Evolutionary conservation across 2,888 invertebrate species (phyloP).

Genomic region (Listrodromus nycthemerus): DNA sequence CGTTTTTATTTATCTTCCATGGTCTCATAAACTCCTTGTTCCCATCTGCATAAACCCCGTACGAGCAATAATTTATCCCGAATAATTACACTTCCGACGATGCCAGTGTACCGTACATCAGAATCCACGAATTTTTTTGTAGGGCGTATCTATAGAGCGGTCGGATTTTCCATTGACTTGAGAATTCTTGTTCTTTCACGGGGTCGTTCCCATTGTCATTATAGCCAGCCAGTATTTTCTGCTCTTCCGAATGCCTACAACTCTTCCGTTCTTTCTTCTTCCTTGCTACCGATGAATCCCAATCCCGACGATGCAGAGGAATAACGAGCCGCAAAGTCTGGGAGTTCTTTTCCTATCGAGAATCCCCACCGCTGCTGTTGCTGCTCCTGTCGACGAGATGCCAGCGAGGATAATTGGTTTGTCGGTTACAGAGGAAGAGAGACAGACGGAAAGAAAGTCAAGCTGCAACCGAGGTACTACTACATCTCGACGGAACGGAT

Average conservation of each 20-base stretch:
- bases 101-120: constrained; percentile 1
- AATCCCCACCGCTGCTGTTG: constrained; percentile 35
- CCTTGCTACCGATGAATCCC: constrained; percentile 52
- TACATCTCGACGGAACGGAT: constrained; percentile 51
- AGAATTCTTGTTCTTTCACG: constrained; percentile 23
- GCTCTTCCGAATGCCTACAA: constrained; percentile 26
- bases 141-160: background rate
- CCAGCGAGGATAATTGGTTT: constrained; percentile 68
- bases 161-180: constrained; percentile 3
- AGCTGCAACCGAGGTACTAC: constrained; percentile 54
- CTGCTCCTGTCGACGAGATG: constrained; percentile 61
- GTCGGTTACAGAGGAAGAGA: constrained; percentile 65
- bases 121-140: constrained; percentile 1
- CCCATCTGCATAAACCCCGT: constrained; percentile 15
- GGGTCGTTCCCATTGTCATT: constrained; percentile 21
- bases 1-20: background rate
- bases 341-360: constrained; percentile 54
- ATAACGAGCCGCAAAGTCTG: constrained; percentile 26
- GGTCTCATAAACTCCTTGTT: background rate
- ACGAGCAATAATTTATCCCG: background rate
- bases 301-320: constrained; percentile 52
- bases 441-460: constrained; percentile 56
- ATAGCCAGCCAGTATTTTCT: constrained; percentile 1
- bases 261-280: constrained; percentile 27
- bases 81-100: background rate